Conservation (phyloP, 2,888 invertebrate species). For the Helobdella robusta region DNA sequence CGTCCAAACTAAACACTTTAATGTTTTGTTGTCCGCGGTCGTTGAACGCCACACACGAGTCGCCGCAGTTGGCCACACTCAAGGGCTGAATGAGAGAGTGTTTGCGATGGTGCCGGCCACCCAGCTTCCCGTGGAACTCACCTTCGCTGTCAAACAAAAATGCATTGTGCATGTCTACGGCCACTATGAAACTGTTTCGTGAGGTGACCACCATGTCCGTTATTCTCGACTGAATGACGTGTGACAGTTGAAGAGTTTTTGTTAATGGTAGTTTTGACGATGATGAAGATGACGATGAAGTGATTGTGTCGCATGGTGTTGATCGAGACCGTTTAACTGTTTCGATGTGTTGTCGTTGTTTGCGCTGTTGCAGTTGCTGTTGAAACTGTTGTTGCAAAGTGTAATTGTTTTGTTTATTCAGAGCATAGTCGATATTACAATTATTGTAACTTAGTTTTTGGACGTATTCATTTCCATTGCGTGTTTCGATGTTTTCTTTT, state of each 20-base stretch:
- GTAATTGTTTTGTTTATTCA: too few relatives aligned
- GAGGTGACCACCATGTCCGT: background rate
- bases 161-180: background rate
- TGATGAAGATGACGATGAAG: background rate
- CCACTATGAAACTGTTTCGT: background rate
- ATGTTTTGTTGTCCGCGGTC: conserved; percentile 1
- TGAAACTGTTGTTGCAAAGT: too few relatives aligned
- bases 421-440: too few relatives aligned
- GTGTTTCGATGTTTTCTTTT: too few relatives aligned
- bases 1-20: background rate
- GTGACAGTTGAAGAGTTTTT: background rate
- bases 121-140: background rate
- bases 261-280: background rate
- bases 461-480: too few relatives aligned
- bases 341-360: background rate
- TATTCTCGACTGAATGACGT: background rate
- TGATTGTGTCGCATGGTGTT: background rate
- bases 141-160: background rate
- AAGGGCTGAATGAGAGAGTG: background rate
- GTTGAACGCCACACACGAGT: background rate
- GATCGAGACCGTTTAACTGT: conserved; percentile 1
- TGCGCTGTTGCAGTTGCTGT: too few relatives aligned
- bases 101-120: background rate
- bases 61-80: background rate
- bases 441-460: too few relatives aligned